Percentiles rank a stretch among this genome's conserved stretches.
phyloP scores from a whole-genome alignment of 2,113 vertebrate species.

The Oreochromis tanganicae region DNA sequence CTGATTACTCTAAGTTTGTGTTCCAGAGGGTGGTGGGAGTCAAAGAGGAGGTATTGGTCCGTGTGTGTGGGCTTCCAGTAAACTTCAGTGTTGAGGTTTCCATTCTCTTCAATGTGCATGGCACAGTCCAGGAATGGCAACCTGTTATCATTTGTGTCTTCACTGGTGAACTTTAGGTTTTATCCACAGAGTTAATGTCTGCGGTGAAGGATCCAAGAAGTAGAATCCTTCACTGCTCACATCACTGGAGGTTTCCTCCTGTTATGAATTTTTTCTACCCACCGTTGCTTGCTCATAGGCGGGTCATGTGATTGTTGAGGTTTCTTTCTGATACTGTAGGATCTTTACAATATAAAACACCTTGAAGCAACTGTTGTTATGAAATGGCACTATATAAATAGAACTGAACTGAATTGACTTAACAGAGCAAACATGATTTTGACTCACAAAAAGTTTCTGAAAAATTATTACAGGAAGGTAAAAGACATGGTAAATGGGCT shows the following conservation, averaged over 20 bases:
- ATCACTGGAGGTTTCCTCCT: background rate
- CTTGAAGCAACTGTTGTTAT: background rate
- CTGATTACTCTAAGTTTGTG: no score
- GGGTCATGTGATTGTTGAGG: background rate
- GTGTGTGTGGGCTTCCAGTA: no score
- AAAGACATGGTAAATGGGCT: background rate
- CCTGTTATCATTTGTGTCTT: background rate
- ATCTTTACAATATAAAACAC: background rate
- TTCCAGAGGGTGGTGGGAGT: no score
- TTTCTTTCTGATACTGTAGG: background rate
- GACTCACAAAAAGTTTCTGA: background rate
- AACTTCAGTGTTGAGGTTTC: no score
- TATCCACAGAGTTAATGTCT: background rate
- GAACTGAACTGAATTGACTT: background rate
- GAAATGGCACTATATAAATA: background rate
- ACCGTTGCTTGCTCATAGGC: background rate
- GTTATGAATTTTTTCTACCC: background rate
- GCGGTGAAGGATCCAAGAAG: background rate
- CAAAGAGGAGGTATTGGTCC: no score
- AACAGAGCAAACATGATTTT: background rate
- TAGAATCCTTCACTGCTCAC: background rate
- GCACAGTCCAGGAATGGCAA: background rate
- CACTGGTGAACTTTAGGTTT: background rate
- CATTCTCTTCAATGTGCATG: background rate
- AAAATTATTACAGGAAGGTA: background rate